Evolutionary conservation across 2,797 vertebrate genomes (phyloP).

Genomic region (Sternotherus odoratus): DNA sequence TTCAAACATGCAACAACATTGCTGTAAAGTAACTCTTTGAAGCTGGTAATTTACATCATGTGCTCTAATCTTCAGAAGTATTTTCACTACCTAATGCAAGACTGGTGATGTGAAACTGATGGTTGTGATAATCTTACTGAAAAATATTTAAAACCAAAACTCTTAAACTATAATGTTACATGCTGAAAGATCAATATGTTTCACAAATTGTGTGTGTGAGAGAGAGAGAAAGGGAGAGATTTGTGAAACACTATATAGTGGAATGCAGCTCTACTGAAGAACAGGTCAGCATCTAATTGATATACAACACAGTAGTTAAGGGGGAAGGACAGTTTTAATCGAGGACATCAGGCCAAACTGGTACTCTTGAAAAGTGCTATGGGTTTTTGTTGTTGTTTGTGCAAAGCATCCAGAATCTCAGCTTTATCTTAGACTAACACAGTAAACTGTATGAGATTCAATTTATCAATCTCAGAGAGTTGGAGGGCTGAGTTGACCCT

Average conservation of each 20-base stretch:
- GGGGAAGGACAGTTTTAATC: not conserved
- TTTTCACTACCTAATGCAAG: not conserved
- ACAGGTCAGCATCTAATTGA: not conserved
- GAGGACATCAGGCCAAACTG: not conserved
- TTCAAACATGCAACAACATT: not conserved
- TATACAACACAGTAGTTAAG: rapidly evolving
- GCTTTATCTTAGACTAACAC: rapidly evolving
- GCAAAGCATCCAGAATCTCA: rapidly evolving
- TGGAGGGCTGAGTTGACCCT: not conserved
- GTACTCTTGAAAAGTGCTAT: rapidly evolving
- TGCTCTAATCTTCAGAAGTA: not conserved
- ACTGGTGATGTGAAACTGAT: not conserved
- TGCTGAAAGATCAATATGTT: not conserved
- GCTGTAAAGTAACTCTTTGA: not conserved
- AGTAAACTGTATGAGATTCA: not conserved
- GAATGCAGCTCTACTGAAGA: not conserved
- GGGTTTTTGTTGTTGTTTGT: not conserved
- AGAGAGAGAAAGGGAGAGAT: too few species aligned
- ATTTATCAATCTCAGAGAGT: not conserved
- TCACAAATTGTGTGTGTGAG: not conserved
- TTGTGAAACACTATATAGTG: too few species aligned
- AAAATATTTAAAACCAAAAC: not conserved
- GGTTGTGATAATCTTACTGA: not conserved
- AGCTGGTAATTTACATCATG: not conserved
- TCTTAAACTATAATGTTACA: not conserved